Evolutionary conservation across 2,888 invertebrate species (phyloP), one percentile per base, ranked within the genome.

Genomic region (Odiellus spinosus): DNA sequence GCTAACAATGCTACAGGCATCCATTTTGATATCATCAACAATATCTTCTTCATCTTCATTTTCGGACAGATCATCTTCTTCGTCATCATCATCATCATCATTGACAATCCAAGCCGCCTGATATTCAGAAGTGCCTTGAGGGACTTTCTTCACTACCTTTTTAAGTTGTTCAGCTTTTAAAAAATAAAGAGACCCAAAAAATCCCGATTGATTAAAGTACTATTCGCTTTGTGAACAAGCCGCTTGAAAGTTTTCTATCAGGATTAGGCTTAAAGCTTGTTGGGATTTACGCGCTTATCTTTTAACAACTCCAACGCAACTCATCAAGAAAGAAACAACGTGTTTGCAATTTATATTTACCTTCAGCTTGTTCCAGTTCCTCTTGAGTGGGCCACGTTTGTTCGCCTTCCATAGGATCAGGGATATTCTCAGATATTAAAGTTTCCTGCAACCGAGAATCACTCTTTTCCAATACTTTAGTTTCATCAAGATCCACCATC

Each of bases 331-430:
- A 35, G 12, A 35, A 35, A 35, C 2, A 35, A 35, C 35, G 14
- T 4, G 14, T 35, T 35, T 35, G 14, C 14, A 38, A 38, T 2
- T 38, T 38, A 15, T n/a, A 38, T 18, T 47, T 26, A 53, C 61
- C 66, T 60, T 76, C 78, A 12, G 84, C 80, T 57, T 78, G 74
- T 53, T 76, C 74, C 52, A 90, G 74, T 68, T 93, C 91, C 61
- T 91, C 87, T 55, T 82, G 81, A 14, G 90, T 90, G 0, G 95
- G 93, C 88, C 90, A 93, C 1, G 91, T 93, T 67, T 95, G 95
- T 64, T 95, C 95, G 1, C 82, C 87, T 63, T 88, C 84, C 86
- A 93, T 83, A 5, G 80, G 80, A 70, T 93, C 86, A 1, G 82
- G 80, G 45, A 78, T 68, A 66, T 84, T 83, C 69, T 90, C 91